Evolutionary conservation across 2,888 invertebrate species (phyloP), one percentile per base, ranked within the genome.

Genomic region (Drosophila ochracea): DNA sequence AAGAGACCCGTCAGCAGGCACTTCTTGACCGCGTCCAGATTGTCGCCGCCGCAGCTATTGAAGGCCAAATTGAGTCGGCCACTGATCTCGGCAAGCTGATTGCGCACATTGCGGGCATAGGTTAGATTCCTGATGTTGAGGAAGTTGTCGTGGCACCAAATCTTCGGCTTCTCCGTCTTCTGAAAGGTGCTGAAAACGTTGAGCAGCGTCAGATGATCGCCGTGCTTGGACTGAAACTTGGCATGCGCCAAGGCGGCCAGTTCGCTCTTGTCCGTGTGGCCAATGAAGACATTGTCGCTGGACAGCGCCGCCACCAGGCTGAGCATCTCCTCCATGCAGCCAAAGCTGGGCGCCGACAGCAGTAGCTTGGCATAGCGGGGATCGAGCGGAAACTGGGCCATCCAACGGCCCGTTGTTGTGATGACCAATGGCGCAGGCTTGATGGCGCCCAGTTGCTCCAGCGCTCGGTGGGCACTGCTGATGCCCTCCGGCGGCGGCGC

Each of bases 361-460:
- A 98, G 93, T 10, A 97, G 95, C 94, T 97, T 98, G 13, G 98
- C 95, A 92, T 97, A 96, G 80, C 96, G 95, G 0, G 99, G 99
- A 92, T 99, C 98, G 43, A 99, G 94, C 0, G 99, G 99, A 93
- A 98, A 98, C 19, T 95, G 95, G 0, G 97, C 95, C 98, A 99
- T 98, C 91, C 96, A 95, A 82, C 95, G 95, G 0, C 99, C 99
- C 1, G 97, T 84, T 0, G 94, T 93, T 0, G 98, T 98, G 78
- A 99, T 94, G 92, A 95, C 95, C 1, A 95, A 95, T 13, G 93
- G 95, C 11, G 93, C 16, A 2, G 68, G 67, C 73, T 96, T 95
- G 55, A 98, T 95, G 30, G 97, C 97, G 63, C 96, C 96, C 74
- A 97, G 93, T 80, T 95, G 94, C 84, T 95, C 95, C 25, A 84